A percentile compares a stretch with the other conserved stretches of the same genome.
Evolutionary conservation across 1,140 invertebrate species (phyloP).

Genomic region (Mesaphorura yosii): DNA sequence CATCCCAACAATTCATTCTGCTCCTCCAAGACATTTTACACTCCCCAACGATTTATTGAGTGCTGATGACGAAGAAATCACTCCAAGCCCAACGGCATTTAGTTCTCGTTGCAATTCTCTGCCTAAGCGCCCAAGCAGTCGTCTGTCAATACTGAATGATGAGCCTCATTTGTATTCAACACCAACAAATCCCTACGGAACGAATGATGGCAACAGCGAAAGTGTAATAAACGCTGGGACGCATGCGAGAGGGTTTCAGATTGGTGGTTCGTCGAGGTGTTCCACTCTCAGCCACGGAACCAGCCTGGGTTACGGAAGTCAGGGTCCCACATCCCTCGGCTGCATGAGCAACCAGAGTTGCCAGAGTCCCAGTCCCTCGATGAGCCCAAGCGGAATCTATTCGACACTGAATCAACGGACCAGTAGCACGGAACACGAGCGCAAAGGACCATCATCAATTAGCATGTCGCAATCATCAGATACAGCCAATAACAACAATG

Average conservation of each 20-base stretch:
- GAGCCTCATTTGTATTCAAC: neutral
- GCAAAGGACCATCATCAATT: too few species aligned
- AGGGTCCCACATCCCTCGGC: neutral
- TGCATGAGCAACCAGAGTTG: neutral
- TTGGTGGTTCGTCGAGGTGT: conserved; percentile 2
- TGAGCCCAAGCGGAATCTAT: conserved; percentile 2
- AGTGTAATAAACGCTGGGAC: neutral
- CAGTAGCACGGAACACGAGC: too few species aligned
- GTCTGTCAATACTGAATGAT: neutral
- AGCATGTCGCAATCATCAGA: too few species aligned
- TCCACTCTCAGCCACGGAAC: neutral
- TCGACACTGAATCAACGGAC: too few species aligned
- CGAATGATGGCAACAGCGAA: too few species aligned
- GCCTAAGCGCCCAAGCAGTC: neutral
- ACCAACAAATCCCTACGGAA: neutral
- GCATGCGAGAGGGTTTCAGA: neutral
- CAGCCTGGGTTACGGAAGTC: conserved; percentile 11
- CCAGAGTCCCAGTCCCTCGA: neutral
- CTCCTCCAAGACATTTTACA: too few species aligned
- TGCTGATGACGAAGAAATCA: too few species aligned
- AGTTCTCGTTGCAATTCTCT: too few species aligned
- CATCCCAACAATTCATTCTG: too few species aligned
- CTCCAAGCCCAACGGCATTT: too few species aligned
- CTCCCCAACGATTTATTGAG: too few species aligned
- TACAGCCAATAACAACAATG: neutral